phyloP scores from a whole-genome alignment of 2,888 invertebrate genomes.

The Hanleya hanleyi region DNA sequence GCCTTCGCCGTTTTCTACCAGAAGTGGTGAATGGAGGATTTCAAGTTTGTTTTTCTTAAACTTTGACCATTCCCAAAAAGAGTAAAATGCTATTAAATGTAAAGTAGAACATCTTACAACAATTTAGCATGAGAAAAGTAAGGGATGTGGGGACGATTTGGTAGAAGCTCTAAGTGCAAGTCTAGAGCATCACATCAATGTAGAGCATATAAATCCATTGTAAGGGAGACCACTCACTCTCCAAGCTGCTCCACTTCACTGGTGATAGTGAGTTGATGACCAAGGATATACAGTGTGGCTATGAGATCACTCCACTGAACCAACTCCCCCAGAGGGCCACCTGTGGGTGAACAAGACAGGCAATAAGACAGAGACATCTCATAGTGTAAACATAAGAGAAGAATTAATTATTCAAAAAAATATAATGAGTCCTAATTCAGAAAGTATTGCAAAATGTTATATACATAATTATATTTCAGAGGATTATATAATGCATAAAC shows the following conservation, averaged over 20 bases:
- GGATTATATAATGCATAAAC: no score
- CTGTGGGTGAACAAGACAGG: conserved; percentile 45
- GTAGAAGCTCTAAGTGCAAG: no score
- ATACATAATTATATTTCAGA: neutral
- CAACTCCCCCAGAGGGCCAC: conserved; percentile 75
- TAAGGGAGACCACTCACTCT: conserved; percentile 51
- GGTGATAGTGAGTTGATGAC: conserved; percentile 73
- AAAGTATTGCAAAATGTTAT: neutral
- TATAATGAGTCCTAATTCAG: neutral
- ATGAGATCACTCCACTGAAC: conserved; percentile 76
- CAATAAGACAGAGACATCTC: neutral
- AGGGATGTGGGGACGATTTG: no score
- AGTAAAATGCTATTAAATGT: no score
- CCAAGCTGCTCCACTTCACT: conserved; percentile 71
- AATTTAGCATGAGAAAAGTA: no score
- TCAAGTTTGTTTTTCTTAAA: no score
- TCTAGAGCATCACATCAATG: neutral
- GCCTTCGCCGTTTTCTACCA: no score
- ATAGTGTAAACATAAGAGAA: neutral
- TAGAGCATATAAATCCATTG: neutral
- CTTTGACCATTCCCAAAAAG: no score
- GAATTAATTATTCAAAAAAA: neutral
- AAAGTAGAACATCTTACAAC: no score
- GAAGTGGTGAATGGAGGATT: no score
- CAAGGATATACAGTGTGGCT: conserved; percentile 72